phyloP scores from a whole-genome alignment of 2,888 invertebrate genomes.

The Zelleria hepariella region DNA sequence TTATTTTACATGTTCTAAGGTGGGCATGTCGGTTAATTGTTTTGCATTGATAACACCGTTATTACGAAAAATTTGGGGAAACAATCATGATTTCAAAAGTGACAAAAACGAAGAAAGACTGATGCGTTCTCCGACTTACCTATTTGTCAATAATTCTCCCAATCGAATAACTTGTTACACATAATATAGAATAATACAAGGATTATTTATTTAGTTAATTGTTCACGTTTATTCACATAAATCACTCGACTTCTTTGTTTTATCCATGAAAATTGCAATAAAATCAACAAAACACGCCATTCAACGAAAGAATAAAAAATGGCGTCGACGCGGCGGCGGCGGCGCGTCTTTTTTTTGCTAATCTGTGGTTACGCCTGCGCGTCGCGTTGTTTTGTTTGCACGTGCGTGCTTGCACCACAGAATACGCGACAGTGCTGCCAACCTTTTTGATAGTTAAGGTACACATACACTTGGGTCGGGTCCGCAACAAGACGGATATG shows the following conservation, averaged over 20 bases:
- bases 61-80: too few species aligned
- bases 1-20: too few species aligned
- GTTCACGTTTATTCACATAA: neutral
- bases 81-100: neutral
- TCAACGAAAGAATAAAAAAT: constrained; percentile 10
- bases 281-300: neutral
- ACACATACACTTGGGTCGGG: too few species aligned
- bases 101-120: neutral
- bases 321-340: constrained; percentile 4
- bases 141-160: neutral
- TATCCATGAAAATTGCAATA: neutral
- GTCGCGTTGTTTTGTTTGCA: too few species aligned
- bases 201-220: neutral
- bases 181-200: neutral
- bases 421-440: too few species aligned
- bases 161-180: neutral
- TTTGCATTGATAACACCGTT: too few species aligned
- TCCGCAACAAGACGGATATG: too few species aligned
- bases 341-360: constrained; percentile 1
- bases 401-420: too few species aligned
- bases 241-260: neutral
- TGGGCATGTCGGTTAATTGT: too few species aligned
- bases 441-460: too few species aligned
- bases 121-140: neutral
- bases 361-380: too few species aligned